Base-by-base conservation (phyloP, 2,797 vertebrate species). In the Cryptoprocta ferox region DNA sequence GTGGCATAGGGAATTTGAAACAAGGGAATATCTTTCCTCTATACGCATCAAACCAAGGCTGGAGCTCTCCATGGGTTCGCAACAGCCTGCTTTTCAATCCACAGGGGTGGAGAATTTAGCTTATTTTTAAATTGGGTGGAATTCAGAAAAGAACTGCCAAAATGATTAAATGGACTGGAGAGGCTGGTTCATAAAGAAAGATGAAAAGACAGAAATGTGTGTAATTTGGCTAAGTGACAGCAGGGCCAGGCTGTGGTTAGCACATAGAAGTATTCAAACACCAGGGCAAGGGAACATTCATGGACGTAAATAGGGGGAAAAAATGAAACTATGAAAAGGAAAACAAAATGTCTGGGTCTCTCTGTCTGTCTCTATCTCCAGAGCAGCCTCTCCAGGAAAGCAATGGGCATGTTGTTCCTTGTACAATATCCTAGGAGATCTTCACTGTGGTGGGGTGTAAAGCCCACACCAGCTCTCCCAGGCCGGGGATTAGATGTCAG, bases 131-230 rank as follows among this genome's bases (percentile, higher is more conserved):
- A 95, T 80, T 88, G 94, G 68, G 87, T 94, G 71, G 92, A 95
- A 97, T 97, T 97, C 92, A 94, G 84, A 95, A 97, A 68, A 93
- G 83, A 97, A 80, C 92, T 96, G 92, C 71, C 95, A 97, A 92
- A 90, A 90, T 97, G 95, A 97, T 97, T 97, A 97, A 97, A 93
- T 61, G 87, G 95, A 82, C 61, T 88, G n/a, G 14, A 95, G 82
- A 92, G 89, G 83, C 35, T 61, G 63, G 91, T 95, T 95, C 95
- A 92, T 94, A 93, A 88, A 92, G 95, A 95, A 89, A 97, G 83
- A 95, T 85, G 71, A 97, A 97, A 97, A 96, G 81, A 68, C 30
- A 65, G 53, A 42, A 71, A 30, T 90, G 48, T 75, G 92, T 8
- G 24, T 70, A n/a, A 92, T 48, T 94, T 3, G 5, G 91, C 78